Percentiles rank a stretch among this genome's conserved stretches.
These are phyloP conservation scores for Aethes cnicana DNA, from an alignment of 2,888 invertebrate genomes.

Conservation along the genomic window DNA sequence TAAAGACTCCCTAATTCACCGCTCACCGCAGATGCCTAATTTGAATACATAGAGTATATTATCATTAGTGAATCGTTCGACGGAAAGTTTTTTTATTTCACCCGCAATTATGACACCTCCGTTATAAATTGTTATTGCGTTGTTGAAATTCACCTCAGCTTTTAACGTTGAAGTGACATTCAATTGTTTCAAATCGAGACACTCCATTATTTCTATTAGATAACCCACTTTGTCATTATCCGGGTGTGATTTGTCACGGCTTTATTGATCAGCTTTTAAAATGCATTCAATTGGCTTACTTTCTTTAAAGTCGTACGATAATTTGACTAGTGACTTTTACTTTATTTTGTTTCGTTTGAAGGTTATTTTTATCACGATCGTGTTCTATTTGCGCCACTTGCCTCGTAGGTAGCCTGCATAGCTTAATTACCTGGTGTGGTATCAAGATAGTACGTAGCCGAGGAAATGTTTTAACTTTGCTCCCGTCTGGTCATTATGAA, in stretches of 20 bases:
- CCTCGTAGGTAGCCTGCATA: slow-evolving; percentile 20
- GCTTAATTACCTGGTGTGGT: slow-evolving; percentile 25
- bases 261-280: slow-evolving; percentile 20
- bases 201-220: slow-evolving; percentile 23
- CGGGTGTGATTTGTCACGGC: slow-evolving; percentile 25
- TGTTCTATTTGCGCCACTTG: slow-evolving; percentile 14
- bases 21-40: no score
- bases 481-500: no score
- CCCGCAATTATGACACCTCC: no score
- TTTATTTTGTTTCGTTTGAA: neutral
- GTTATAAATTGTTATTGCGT: neutral
- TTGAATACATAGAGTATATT: no score
- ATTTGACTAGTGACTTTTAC: neutral
- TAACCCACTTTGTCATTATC: slow-evolving; percentile 22
- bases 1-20: no score
- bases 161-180: slow-evolving; percentile 20
- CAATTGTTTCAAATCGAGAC: slow-evolving; percentile 20
- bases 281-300: slow-evolving; percentile 12
- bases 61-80: no score
- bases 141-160: neutral
- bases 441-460: slow-evolving; percentile 22
- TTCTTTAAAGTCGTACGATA: neutral
- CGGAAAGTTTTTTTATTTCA: no score
- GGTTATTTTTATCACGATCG: slow-evolving; percentile 20
- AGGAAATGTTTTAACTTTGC: slow-evolving; percentile 19